Percentiles rank a stretch among this genome's conserved stretches.
Evolutionary conservation across 2,113 vertebrate genomes (phyloP).

Genomic region (Crypturellus undulatus): DNA sequence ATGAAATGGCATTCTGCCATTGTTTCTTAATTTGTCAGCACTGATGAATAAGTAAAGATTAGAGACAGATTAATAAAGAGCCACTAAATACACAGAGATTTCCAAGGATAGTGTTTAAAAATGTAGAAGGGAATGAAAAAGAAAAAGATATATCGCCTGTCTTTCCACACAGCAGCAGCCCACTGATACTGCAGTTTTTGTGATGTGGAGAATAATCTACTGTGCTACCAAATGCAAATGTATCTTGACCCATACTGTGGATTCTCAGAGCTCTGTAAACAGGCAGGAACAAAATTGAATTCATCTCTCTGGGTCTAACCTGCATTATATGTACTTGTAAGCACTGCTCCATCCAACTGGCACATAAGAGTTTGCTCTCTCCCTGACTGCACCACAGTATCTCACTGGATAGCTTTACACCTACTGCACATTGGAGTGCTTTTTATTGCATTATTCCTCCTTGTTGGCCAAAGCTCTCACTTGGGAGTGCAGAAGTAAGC

Average conservation of each 20-base stretch:
- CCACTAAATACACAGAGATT: background rate
- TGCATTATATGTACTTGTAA: background rate
- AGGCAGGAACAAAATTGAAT: background rate
- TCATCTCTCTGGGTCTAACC: background rate
- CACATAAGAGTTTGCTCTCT: background rate
- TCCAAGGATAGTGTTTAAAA: background rate
- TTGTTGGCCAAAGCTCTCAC: background rate
- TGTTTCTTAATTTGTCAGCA: background rate
- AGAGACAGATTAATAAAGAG: background rate
- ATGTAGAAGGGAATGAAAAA: background rate
- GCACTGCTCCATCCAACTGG: background rate
- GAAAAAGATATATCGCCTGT: background rate
- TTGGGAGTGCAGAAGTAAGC: background rate
- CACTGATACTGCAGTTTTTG: background rate
- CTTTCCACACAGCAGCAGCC: background rate
- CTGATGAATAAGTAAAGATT: background rate
- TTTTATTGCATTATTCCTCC: background rate
- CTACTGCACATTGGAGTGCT: background rate
- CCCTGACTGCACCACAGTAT: accelerated
- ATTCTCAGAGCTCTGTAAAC: background rate
- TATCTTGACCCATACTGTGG: background rate
- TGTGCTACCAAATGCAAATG: background rate
- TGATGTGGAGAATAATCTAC: accelerated
- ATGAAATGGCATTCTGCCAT: background rate
- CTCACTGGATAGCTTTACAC: background rate